These are phyloP conservation scores for Elephas maximus DNA, from an alignment of 2,113 vertebrate species.

Conservation along the genomic window DNA sequence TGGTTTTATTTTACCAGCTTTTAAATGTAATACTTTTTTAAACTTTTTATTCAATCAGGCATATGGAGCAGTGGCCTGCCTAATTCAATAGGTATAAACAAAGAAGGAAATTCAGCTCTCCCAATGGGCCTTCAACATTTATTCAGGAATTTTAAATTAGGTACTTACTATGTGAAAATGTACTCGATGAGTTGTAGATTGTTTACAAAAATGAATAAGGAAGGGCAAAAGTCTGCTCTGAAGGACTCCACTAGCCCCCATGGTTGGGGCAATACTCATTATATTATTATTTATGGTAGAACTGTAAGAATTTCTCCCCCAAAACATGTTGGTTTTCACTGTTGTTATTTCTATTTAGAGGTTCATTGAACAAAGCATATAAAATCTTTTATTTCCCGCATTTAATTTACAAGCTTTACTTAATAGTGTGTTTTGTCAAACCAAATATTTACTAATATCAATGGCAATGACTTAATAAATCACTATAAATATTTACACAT, in stretches of 20 bases:
- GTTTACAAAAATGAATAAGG: neutral
- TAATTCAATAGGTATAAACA: neutral
- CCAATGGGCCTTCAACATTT: neutral
- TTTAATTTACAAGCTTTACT: neutral
- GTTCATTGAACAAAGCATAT: neutral
- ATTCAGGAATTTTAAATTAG: neutral
- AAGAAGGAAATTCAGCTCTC: neutral
- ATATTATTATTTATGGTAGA: neutral
- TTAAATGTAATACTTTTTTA: conserved; percentile 35
- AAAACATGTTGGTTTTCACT: neutral
- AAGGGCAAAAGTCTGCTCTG: neutral
- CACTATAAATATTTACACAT: neutral
- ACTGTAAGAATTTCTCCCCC: neutral
- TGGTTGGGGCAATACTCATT: neutral
- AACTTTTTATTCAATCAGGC: neutral
- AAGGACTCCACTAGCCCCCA: neutral
- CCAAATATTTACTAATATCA: conserved; percentile 6
- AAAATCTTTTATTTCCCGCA: neutral
- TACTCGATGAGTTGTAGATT: neutral
- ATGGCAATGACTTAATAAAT: neutral
- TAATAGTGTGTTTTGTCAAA: neutral
- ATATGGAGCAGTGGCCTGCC: accelerated
- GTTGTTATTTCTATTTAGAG: neutral
- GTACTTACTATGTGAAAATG: neutral
- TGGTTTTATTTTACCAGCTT: conserved; percentile 32